A percentile compares a stretch with the other conserved stretches of the same genome.
Conservation (phyloP, 2,113 vertebrate genomes). For the Grantiella picta region DNA sequence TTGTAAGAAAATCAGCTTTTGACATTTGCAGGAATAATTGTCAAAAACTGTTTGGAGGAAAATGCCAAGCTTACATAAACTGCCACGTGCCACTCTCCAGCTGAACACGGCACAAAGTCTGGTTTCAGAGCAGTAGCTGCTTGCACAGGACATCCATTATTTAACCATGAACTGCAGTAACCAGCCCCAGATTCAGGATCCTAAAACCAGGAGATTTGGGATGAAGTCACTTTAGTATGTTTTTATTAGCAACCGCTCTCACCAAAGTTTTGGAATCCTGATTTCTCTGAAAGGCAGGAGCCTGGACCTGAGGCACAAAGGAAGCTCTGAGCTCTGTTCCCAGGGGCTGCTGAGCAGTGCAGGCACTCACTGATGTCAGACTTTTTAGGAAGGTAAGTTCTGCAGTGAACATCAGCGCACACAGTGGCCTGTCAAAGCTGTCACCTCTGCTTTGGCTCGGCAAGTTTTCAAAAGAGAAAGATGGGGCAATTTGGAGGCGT, state of each 20-base stretch:
- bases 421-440: neutral
- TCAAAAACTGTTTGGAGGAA: neutral
- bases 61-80: neutral
- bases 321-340: neutral
- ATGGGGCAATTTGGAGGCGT: neutral
- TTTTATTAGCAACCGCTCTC: neutral
- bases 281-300: neutral
- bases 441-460: neutral
- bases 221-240: neutral
- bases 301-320: neutral
- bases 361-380: neutral
- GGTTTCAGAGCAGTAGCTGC: neutral
- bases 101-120: neutral
- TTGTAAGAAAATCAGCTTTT: neutral
- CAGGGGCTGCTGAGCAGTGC: neutral
- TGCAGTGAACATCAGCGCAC: accelerated
- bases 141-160: neutral
- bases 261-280: neutral
- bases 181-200: neutral
- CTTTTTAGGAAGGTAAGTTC: neutral
- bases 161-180: neutral
- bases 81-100: neutral
- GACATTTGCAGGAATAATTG: neutral
- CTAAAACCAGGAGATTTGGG: neutral
- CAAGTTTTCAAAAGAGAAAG: neutral